Base-by-base conservation (phyloP, 2,113 vertebrate genomes). In the Mellivora capensis region DNA sequence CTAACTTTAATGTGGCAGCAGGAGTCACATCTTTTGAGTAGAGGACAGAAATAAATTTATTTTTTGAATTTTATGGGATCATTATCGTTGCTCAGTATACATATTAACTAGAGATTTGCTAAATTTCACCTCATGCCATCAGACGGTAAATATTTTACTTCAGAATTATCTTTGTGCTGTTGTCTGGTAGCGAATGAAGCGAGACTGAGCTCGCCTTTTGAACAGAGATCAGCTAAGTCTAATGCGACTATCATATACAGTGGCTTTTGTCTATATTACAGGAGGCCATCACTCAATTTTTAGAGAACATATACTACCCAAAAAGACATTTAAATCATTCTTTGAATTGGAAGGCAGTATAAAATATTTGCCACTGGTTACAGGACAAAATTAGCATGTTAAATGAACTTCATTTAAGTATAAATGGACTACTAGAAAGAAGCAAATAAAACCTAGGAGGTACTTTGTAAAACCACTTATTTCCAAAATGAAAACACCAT, bases 21-120 rank as follows among this genome's bases (percentile, higher is more conserved):
- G 2, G 34, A 42, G 34, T 52, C 57, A 23, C 34, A 7, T 14
- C 31, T 64, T 64, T 67, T 61, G 49, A 17, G 29, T 42, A 57
- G 39, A 84, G 47, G 31, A 47, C 18, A 67, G 20, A 31, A 87
- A 59, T 61, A 37, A 25, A 57, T 74, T 85, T 49, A 61, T n/a
- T 87, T 92, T 64, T 67, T 64, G 6, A 42, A 54, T 76, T 93
- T 90, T 67, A 72, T 80, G 59, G 34, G 23, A 42, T 96, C 18
- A 76, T 91, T 47, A 77, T 82, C 9, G 82, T 54, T 72, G 52
- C 29, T 77, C 12, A 77, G 29, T 90, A 83, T 54, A 39, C 62
- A 95, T 94, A 93, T 39, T 34, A 91, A 90, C 54, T 93, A 95
- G 52, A 91, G 91, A 98, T 72, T 79, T 81, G 21, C 57, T 52